Percentiles rank a stretch among this genome's conserved stretches.
These are phyloP conservation scores for Rambutsinella grinnellia DNA, from an alignment of 2,888 invertebrate species.

Conservation along the genomic window DNA sequence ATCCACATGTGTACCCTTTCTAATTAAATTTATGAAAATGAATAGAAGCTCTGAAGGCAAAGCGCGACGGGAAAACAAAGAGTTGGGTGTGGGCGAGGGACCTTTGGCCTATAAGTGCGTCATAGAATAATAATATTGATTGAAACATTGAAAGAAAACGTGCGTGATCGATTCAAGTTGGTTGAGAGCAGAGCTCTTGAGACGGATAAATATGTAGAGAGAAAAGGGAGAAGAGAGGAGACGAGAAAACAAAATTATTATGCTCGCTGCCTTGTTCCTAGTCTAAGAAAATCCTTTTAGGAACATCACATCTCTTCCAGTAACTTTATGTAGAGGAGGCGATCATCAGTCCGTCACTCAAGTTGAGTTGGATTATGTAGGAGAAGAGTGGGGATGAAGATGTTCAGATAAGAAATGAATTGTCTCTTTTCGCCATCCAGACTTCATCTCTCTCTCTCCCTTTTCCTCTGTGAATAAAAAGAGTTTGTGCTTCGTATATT, in stretches of 20 bases:
- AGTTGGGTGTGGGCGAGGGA: too few species aligned
- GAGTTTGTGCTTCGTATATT: not conserved
- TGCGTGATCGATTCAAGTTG: conserved; percentile 56
- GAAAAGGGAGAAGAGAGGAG: not conserved
- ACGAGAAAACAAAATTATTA: not conserved
- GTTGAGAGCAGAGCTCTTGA: not conserved
- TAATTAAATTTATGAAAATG: not conserved
- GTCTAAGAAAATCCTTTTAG: not conserved
- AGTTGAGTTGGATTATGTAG: not conserved
- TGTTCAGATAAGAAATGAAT: conserved; percentile 50
- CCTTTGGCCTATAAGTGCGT: too few species aligned
- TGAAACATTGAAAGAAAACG: conserved; percentile 36
- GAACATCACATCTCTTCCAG: too few species aligned
- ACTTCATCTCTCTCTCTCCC: not conserved
- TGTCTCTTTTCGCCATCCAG: conserved; percentile 15
- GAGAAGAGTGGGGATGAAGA: conserved; percentile 50
- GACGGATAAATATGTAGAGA: too few species aligned
- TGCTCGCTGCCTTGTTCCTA: not conserved
- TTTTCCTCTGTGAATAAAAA: not conserved
- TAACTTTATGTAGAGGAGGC: too few species aligned
- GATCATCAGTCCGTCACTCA: not conserved
- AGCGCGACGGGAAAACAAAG: too few species aligned
- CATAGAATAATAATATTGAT: too few species aligned
- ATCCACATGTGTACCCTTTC: not conserved
- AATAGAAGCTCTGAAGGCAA: too few species aligned